Base-by-base conservation (phyloP, 2,888 invertebrate genomes). In the Arctia plantaginis region DNA sequence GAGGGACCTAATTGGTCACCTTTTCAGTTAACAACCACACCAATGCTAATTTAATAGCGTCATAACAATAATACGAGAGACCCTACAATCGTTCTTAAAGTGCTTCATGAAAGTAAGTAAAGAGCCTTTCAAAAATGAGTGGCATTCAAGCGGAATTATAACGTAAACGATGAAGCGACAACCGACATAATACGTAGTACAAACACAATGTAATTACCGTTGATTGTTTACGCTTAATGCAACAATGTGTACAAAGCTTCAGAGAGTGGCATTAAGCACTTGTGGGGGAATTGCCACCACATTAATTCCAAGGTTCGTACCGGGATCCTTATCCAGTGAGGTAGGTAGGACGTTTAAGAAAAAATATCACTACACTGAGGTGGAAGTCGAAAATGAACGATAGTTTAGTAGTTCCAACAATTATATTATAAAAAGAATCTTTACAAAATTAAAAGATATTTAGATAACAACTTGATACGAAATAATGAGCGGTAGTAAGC, bases 171-270 rank as follows among this genome's bases (percentile, higher is more conserved):
- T 71, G 77, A 80, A 73, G 75, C 75, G 78, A 79, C 79, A 77
- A 66, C 66, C 75, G 71, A 77, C 84, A 80, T 78, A 72, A 65
- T 77, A 79, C 79, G 75, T 79, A 76, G 72, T 75, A 82, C 77
- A 77, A 77, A 73, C 80, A 77, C 77, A 78, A 81, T 76, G 80
- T 86, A 87, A 88, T 85, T 84, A 82, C 73, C 79, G 80, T 73
- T 88, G 83, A 90, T 91, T 90, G 90, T 90, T 89, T 88, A 86
- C 86, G 86, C 86, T 90, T 90, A 90, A 90, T 88, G 88, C 88
- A 88, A 89, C 90, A 89, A 89, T 87, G 87, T 89, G 87, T 89
- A 90, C 87, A 89, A 91, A 88, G 88, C 88, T 86, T 83, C 80
- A 79, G 83, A 82, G 87, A 89, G 90, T 82, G 85, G 86, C 84